These are phyloP conservation scores for Sturnira hondurensis DNA, from an alignment of 2,113 vertebrate species.

Conservation along the genomic window DNA sequence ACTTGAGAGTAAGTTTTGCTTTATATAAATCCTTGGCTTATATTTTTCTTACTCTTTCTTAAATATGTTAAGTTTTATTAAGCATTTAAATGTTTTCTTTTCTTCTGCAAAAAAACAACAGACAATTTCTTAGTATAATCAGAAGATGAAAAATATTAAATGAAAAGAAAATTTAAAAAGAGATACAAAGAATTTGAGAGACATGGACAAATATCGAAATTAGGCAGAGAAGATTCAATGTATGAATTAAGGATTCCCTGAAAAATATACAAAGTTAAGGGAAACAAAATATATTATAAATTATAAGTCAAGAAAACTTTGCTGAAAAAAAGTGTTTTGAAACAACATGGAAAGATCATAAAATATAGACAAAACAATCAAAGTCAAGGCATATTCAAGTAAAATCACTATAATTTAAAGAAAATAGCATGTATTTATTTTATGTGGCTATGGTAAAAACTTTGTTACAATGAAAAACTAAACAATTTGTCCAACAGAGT, in stretches of 20 bases:
- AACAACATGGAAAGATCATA: background rate
- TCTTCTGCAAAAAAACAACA: background rate
- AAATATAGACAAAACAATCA: background rate
- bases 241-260: background rate
- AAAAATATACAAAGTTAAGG: background rate
- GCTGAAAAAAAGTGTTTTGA: background rate
- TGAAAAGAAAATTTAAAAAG: background rate
- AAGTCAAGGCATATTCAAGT: background rate
- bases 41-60: background rate
- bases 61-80: background rate
- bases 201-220: background rate
- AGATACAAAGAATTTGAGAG: background rate
- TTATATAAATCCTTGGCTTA: background rate
- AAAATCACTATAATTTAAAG: background rate
- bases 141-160: background rate
- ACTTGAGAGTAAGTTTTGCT: background rate
- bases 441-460: background rate
- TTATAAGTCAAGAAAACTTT: background rate
- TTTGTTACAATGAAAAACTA: background rate
- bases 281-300: background rate
- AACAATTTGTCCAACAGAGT: background rate
- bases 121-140: background rate
- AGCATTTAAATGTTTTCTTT: background rate
- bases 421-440: background rate
- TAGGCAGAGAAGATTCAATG: background rate